A percentile compares a stretch with the other conserved stretches of the same genome.
Conservation (phyloP, 2,888 invertebrate genomes). For the Drosophila barbarae region DNA sequence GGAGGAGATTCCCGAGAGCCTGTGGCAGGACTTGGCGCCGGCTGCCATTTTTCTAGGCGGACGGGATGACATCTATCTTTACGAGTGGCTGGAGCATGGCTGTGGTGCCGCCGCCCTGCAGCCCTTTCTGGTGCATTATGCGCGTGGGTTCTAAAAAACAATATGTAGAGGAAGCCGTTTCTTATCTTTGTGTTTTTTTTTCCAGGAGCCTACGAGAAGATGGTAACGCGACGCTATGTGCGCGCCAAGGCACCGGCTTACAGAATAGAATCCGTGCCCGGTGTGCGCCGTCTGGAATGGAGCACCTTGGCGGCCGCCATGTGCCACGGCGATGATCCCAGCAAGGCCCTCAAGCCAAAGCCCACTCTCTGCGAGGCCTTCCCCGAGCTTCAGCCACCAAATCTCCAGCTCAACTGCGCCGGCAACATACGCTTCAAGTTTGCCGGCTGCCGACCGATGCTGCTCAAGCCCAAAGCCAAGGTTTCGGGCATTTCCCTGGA, state of each 20-base stretch:
- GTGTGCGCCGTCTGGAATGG: constrained; percentile 76
- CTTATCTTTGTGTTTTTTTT: neutral
- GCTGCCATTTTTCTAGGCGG: constrained; percentile 76
- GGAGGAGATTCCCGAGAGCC: constrained; percentile 66
- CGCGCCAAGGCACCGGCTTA: constrained; percentile 63
- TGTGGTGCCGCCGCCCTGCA: constrained; percentile 76
- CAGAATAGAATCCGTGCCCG: constrained; percentile 69
- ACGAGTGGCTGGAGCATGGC: constrained; percentile 78
- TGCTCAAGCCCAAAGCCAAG: constrained; percentile 67
- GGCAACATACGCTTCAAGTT: constrained; percentile 78
- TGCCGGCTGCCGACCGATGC: constrained; percentile 76
- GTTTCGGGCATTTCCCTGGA: constrained; percentile 27
- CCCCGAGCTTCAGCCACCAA: constrained; percentile 66
- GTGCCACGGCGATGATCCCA: constrained; percentile 77
- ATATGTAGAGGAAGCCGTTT: accelerated
- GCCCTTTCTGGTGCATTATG: constrained; percentile 77
- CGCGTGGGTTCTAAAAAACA: constrained; percentile 55
- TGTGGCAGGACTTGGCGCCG: constrained; percentile 73
- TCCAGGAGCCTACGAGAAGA: constrained; percentile 68
- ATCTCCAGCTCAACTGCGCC: constrained; percentile 69
- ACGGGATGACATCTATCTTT: constrained; percentile 77
- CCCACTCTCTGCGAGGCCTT: constrained; percentile 65
- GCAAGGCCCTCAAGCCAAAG: constrained; percentile 67
- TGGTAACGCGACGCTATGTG: constrained; percentile 58
- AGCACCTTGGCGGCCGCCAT: constrained; percentile 71